Conservation (phyloP, 2,113 vertebrate species). For the Argyrosomus japonicus region DNA sequence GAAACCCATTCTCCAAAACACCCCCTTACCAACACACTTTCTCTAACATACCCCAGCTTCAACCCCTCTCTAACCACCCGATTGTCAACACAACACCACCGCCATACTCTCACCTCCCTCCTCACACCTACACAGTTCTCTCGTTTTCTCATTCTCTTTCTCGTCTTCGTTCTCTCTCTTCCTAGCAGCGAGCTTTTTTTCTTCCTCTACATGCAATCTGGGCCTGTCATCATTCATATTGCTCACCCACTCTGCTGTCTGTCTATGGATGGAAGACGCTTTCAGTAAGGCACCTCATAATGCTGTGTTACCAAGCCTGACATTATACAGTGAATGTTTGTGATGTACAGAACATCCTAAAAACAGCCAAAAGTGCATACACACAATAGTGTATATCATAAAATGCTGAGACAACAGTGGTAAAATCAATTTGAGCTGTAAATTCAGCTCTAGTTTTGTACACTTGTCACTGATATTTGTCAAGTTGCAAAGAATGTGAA, state of each 20-base stretch:
- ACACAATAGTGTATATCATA: not conserved
- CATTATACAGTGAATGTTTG: not conserved
- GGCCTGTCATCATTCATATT: constrained; percentile 59
- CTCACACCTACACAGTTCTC: constrained; percentile 66
- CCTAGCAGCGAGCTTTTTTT: constrained; percentile 70
- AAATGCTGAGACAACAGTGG: not conserved
- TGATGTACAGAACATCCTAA: not conserved
- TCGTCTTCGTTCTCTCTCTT: constrained; percentile 57
- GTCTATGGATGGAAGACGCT: constrained; percentile 22
- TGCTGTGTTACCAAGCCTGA: not conserved
- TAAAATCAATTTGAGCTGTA: not conserved
- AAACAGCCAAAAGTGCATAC: not conserved
- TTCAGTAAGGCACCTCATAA: not conserved
- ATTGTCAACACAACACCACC: constrained; percentile 36
- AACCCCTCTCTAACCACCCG: constrained; percentile 22
- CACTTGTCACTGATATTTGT: not conserved
- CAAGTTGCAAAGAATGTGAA: not conserved
- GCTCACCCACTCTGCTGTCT: constrained; percentile 33
- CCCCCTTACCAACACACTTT: constrained; percentile 49
- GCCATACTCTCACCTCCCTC: constrained; percentile 43
- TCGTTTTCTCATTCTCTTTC: constrained; percentile 43
- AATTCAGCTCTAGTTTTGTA: not conserved
- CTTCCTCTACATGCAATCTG: constrained; percentile 51
- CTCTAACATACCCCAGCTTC: constrained; percentile 7
- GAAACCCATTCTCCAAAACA: constrained; percentile 50